phyloP scores from a whole-genome alignment of 1,140 invertebrate genomes.

The Caligus rogercresseyi region DNA sequence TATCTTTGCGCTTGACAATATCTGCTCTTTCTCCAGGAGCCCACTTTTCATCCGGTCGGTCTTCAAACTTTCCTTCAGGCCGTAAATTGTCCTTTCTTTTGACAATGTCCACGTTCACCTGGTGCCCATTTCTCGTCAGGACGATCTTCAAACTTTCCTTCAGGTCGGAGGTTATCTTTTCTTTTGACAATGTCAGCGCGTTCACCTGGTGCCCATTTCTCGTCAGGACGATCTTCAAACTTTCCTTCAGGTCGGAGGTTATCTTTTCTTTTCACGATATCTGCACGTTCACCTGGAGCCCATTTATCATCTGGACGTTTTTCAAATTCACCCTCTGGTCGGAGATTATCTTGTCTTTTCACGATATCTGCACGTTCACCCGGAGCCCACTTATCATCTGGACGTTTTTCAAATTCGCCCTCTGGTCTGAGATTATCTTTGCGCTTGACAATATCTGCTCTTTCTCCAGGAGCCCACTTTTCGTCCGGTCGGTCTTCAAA shows the following conservation, averaged over 20 bases:
- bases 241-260: slow-evolving; percentile 26
- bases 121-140: slow-evolving; percentile 26
- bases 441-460: slow-evolving; percentile 26
- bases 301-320: no score
- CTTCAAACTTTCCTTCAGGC: slow-evolving; percentile 43
- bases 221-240: slow-evolving; percentile 23
- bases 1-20: slow-evolving; percentile 34
- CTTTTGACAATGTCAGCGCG: slow-evolving; percentile 29
- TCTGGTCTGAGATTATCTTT: slow-evolving; percentile 35
- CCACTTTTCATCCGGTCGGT: slow-evolving; percentile 21
- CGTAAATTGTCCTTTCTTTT: slow-evolving; percentile 35
- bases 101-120: slow-evolving; percentile 29
- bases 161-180: slow-evolving; percentile 31
- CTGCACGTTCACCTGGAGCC: slow-evolving; percentile 21
- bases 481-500: slow-evolving; percentile 31
- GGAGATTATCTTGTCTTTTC: slow-evolving; percentile 26
- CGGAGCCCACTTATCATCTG: no score
- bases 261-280: slow-evolving; percentile 24
- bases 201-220: slow-evolving; percentile 26
- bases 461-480: slow-evolving; percentile 26
- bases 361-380: slow-evolving; percentile 20
- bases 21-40: slow-evolving; percentile 31
- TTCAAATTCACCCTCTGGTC: slow-evolving; percentile 31
- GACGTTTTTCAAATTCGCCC: slow-evolving; percentile 28
- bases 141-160: slow-evolving; percentile 23